Percentiles rank a stretch among this genome's conserved stretches.
These are phyloP conservation scores for Mactra quadrangularis DNA, from an alignment of 1,140 invertebrate genomes.

Conservation along the genomic window DNA sequence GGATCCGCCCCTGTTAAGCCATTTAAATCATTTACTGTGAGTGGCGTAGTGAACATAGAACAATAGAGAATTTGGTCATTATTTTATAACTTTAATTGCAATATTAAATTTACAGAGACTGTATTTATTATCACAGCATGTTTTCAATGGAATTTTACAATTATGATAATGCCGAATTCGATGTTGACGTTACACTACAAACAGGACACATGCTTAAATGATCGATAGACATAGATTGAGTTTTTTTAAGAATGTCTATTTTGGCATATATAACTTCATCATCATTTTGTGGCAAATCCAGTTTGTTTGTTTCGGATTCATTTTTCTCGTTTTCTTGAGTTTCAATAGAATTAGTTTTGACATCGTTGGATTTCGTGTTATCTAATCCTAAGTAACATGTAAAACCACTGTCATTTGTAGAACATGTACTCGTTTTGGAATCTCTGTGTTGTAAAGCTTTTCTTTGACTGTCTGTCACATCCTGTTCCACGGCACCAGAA, in stretches of 20 bases:
- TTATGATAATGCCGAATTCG: too few species aligned
- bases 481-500: slow-evolving; percentile 32
- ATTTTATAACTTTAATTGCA: too few species aligned
- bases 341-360: not conserved
- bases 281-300: not conserved
- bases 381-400: slow-evolving; percentile 1
- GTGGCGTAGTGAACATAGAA: too few species aligned
- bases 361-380: not conserved
- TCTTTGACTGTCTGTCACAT: not conserved
- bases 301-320: not conserved
- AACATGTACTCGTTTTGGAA: not conserved
- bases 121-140: too few species aligned
- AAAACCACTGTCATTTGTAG: not conserved
- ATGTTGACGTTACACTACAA: too few species aligned
- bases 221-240: too few species aligned
- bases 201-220: too few species aligned
- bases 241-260: not conserved
- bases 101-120: too few species aligned
- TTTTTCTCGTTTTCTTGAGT: not conserved
- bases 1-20: too few species aligned
- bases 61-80: too few species aligned
- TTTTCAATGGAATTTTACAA: too few species aligned
- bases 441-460: not conserved
- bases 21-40: too few species aligned
- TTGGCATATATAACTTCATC: slow-evolving; percentile 7